Conservation (phyloP, 2,888 invertebrate genomes). For the Drosophila subsilvestris region DNA sequence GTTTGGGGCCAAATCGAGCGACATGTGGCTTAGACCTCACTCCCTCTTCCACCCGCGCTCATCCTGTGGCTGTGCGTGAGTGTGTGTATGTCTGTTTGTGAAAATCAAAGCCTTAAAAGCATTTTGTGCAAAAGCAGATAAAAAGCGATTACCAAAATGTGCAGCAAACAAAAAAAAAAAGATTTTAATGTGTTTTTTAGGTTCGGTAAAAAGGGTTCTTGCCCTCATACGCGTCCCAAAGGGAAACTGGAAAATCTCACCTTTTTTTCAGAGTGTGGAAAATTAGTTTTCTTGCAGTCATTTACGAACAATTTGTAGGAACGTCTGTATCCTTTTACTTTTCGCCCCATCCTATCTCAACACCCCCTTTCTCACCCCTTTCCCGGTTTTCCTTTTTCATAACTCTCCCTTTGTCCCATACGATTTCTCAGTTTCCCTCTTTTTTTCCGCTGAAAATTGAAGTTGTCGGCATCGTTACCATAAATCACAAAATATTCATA, state of each 20-base stretch:
- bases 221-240: not conserved
- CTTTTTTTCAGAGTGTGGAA: not conserved
- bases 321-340: not conserved
- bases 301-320: constrained; percentile 33
- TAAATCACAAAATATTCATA: constrained; percentile 62
- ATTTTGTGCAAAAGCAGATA: constrained; percentile 45
- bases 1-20: constrained; percentile 51
- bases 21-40: constrained; percentile 44
- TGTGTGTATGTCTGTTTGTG: not conserved
- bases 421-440: not conserved
- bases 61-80: constrained; percentile 9
- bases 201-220: constrained; percentile 3
- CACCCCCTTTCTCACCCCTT: no score
- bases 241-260: not conserved
- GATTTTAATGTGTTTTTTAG: constrained; percentile 16
- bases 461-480: constrained; percentile 38
- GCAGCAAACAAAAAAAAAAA: constrained; percentile 15
- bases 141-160: constrained; percentile 33
- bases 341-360: no score
- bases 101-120: constrained; percentile 68
- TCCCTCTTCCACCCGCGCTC: not conserved
- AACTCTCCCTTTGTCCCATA: no score
- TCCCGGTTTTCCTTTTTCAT: not conserved
- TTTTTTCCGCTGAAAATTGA: constrained; percentile 28
- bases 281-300: constrained; percentile 8